Evolutionary conservation across 2,113 vertebrate genomes (phyloP).

Genomic region (Sinocyclocheilus anshuiensis): DNA sequence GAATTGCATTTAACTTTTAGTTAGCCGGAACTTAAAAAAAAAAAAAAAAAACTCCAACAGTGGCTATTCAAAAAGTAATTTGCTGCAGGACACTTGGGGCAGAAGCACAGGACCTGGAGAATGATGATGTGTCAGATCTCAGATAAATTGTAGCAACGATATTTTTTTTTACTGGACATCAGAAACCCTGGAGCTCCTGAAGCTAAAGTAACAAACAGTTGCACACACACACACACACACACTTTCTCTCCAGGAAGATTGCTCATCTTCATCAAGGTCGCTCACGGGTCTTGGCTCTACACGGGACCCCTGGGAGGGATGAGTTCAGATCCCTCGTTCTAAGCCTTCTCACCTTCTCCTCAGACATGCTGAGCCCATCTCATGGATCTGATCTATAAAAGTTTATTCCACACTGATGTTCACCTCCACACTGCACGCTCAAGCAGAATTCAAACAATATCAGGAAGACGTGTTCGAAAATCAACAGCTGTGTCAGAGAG

Average conservation of each 20-base stretch:
- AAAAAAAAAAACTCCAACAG: too few species aligned
- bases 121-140: constrained; percentile 19
- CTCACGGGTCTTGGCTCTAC: constrained; percentile 59
- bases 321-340: constrained; percentile 48
- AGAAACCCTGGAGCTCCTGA: not conserved
- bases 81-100: constrained; percentile 20
- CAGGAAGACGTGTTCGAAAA: constrained; percentile 42
- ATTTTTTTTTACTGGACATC: constrained; percentile 36
- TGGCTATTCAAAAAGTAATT: not conserved
- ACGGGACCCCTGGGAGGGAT: constrained; percentile 17
- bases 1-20: not conserved
- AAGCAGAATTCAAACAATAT: constrained; percentile 61
- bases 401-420: constrained; percentile 62
- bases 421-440: constrained; percentile 36
- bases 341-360: constrained; percentile 41
- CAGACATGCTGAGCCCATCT: constrained; percentile 64
- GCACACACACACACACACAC: constrained; percentile 34
- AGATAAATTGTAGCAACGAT: constrained; percentile 37
- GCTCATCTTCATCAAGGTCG: constrained; percentile 74
- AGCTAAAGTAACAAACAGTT: not conserved
- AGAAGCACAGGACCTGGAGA: constrained; percentile 12
- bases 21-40: not conserved
- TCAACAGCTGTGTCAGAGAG: not conserved
- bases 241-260: constrained; percentile 63
- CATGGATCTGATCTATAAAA: constrained; percentile 70